Conservation (phyloP, 2,888 invertebrate genomes). For the Calameuta idolon region DNA sequence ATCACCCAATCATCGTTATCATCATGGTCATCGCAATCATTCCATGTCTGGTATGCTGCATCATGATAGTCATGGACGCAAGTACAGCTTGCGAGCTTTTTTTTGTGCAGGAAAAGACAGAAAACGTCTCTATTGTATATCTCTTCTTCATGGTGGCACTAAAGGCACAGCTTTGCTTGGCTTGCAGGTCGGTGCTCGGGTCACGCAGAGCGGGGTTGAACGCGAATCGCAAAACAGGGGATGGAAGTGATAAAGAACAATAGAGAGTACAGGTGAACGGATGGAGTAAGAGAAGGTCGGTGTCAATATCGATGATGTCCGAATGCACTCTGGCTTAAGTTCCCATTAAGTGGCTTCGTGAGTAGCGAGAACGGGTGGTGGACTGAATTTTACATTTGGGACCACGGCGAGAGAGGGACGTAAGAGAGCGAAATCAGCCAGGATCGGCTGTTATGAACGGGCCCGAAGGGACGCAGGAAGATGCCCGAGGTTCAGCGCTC, state of each 20-base stretch:
- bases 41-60: neutral
- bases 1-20: neutral
- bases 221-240: slow-evolving; percentile 23
- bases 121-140: neutral
- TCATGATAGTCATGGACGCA: neutral
- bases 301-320: neutral
- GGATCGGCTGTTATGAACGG: slow-evolving; percentile 48
- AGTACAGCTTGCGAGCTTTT: neutral
- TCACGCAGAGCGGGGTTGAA: slow-evolving; percentile 25
- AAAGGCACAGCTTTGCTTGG: slow-evolving; percentile 55
- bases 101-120: neutral
- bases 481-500: slow-evolving; percentile 72
- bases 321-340: neutral
- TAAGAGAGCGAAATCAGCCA: slow-evolving; percentile 1
- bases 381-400: neutral
- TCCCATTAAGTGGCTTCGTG: neutral
- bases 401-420: slow-evolving; percentile 13
- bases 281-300: neutral
- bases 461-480: slow-evolving; percentile 51
- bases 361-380: slow-evolving; percentile 9
- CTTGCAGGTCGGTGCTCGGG: slow-evolving; percentile 55
- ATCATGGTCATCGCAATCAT: neutral
- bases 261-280: slow-evolving; percentile 9
- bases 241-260: slow-evolving; percentile 16
- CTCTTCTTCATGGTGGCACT: slow-evolving; percentile 11